Evolutionary conservation across 1,140 invertebrate species (phyloP), one percentile per base, ranked within the genome.

Genomic region (Trigoniulus corallinus): DNA sequence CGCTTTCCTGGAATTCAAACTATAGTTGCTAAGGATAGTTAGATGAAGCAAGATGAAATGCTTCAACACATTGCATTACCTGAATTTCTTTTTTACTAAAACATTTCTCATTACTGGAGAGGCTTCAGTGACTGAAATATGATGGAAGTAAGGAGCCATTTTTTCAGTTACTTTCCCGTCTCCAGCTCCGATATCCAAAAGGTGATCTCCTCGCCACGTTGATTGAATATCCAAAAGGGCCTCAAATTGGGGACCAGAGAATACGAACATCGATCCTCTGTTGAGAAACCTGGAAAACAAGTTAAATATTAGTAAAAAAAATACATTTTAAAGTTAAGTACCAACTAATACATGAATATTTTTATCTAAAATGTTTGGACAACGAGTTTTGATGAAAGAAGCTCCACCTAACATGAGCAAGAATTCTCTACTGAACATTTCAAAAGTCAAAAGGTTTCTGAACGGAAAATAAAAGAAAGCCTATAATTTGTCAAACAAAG

Each of bases 231-330:
- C 51, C 4, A 87, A 68, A 47, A 93, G 68, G 50, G 68, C 63
- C 54, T 73, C 67, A 53, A 89, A 80, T 61, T 93, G 88, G 21
- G 73, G 64, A 25, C 72, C 66, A 0, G 88, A 93, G 55, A 89
- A 78, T 1, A 95, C 84, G 68, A 92, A 92, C 89, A 94, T 94
- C 0, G 86, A 89, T 15, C 89, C 89, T 40, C 88, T 72, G 18
- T 80, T 76, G 7, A 93, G 68, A 61, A 87, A 76, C 53, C 86
- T 88, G 74, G 43, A 60, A 58, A 41, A 54, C n/a, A n/a, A n/a
- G n/a, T n/a, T n/a, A n/a, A n/a, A n/a, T n/a, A n/a, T 67, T 71
- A 54, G 47, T 49, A 39, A 34, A 48, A 52, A 53, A 18, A 45
- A 23, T 12, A 20, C 12, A 12, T 12, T n/a, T 13, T 45, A 45